A percentile compares a stretch with the other conserved stretches of the same genome.
Evolutionary conservation across 2,113 vertebrate species (phyloP).

Genomic region (Phrynosoma blainvillii): DNA sequence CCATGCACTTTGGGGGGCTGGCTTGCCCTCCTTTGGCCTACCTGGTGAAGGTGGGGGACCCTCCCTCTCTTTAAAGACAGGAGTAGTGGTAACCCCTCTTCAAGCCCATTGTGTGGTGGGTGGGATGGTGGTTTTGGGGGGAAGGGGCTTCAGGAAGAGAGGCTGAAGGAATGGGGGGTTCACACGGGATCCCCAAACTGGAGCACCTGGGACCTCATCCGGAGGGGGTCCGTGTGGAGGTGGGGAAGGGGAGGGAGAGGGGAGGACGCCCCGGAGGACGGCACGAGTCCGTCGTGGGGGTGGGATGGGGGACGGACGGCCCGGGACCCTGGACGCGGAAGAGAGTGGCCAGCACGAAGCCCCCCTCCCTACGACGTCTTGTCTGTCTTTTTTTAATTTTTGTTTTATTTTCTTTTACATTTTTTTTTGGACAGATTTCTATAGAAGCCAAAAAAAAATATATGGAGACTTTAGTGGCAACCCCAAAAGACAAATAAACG

Average conservation of each 20-base stretch:
- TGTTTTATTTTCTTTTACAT: not conserved
- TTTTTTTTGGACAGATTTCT: conserved; percentile 33
- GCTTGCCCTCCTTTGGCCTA: too few species aligned
- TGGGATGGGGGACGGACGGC: not conserved
- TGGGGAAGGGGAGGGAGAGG: not conserved
- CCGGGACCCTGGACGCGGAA: not conserved
- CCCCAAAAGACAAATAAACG: conserved; percentile 36
- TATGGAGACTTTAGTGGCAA: conserved; percentile 29
- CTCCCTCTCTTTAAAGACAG: too few species aligned
- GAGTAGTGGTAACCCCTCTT: too few species aligned
- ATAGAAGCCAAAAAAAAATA: conserved; percentile 27
- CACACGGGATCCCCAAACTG: not conserved
- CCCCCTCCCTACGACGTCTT: not conserved
- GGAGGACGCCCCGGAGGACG: too few species aligned
- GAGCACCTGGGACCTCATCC: too few species aligned
- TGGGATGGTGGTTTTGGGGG: not conserved
- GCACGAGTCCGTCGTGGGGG: not conserved
- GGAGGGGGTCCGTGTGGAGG: not conserved
- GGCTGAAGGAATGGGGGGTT: too few species aligned
- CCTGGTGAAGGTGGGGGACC: too few species aligned
- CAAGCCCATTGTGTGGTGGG: too few species aligned
- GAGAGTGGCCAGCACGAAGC: not conserved
- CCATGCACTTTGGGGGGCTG: too few species aligned
- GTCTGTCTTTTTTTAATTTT: conserved; percentile 22
- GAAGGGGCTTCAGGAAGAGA: too few species aligned